Percentiles rank a stretch among this genome's conserved stretches.
These are phyloP conservation scores for Bubo scandiacus DNA, from an alignment of 2,113 vertebrate genomes.

Conservation along the genomic window DNA sequence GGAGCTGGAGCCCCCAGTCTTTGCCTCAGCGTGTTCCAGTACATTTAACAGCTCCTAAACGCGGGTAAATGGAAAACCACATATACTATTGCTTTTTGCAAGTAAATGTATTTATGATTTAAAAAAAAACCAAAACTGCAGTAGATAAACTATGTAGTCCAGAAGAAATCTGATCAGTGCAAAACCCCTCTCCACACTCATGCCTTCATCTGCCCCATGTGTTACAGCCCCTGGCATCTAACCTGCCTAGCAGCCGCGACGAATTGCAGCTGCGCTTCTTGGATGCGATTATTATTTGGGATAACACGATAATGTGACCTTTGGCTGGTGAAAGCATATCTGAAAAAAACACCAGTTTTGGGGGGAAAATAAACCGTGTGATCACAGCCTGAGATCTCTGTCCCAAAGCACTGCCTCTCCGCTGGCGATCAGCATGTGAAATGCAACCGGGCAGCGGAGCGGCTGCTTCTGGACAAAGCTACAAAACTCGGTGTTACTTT, in stretches of 20 bases:
- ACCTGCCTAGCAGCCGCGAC: not conserved
- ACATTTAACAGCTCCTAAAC: constrained; percentile 2
- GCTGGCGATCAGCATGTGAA: not conserved
- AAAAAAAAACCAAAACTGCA: not conserved
- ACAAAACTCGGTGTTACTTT: too few relatives aligned
- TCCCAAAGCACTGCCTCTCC: constrained; percentile 16
- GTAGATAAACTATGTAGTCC: not conserved
- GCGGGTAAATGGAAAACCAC: not conserved
- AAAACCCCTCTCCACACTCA: not conserved
- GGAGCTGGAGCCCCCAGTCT: not conserved
- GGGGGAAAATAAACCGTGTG: not conserved
- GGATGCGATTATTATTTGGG: constrained; percentile 22
- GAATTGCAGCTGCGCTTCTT: not conserved
- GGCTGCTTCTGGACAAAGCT: not conserved
- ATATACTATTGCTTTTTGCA: not conserved
- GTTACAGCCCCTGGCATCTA: not conserved
- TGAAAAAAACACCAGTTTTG: not conserved
- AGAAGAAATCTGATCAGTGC: not conserved
- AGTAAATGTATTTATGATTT: constrained; percentile 17
- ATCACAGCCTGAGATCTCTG: not conserved
- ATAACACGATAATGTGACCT: constrained; percentile 24
- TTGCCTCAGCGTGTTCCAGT: not conserved
- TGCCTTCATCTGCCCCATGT: not conserved
- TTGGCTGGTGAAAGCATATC: not conserved
- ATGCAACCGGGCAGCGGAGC: not conserved